phyloP scores from a whole-genome alignment of 2,113 vertebrate species.

The Anas platyrhynchos region DNA sequence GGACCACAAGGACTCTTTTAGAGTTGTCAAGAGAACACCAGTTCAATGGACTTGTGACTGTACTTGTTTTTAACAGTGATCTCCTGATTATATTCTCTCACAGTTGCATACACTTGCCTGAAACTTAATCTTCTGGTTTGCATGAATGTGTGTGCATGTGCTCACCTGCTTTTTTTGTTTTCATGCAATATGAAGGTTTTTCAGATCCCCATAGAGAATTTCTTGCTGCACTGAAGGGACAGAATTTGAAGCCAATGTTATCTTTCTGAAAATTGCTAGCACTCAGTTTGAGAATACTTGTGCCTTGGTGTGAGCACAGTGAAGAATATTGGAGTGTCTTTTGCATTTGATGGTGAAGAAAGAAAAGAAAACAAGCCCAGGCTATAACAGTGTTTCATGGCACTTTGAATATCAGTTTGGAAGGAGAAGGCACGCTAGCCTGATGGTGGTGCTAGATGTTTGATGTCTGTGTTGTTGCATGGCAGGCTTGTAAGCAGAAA shows the following conservation, averaged over 20 bases:
- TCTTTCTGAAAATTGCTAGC: neutral
- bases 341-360: neutral
- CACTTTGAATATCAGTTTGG: neutral
- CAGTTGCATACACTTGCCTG: neutral
- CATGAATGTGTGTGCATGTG: rapidly evolving
- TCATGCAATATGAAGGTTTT: neutral
- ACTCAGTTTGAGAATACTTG: neutral
- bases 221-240: neutral
- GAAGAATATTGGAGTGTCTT: neutral
- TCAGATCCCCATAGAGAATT: neutral
- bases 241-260: neutral
- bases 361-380: neutral
- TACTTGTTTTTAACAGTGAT: neutral
- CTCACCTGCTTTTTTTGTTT: neutral
- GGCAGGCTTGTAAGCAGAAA: neutral
- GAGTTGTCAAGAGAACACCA: neutral
- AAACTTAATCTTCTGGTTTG: neutral
- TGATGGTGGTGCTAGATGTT: neutral
- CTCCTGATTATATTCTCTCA: neutral
- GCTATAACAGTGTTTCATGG: neutral
- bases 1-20: neutral
- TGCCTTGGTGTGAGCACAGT: neutral
- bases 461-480: neutral
- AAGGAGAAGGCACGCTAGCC: neutral
- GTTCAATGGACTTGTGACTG: neutral